A percentile compares a stretch with the other conserved stretches of the same genome.
These are phyloP conservation scores for Drosophila fulvimacula DNA, from an alignment of 2,888 invertebrate species.

Conservation along the genomic window DNA sequence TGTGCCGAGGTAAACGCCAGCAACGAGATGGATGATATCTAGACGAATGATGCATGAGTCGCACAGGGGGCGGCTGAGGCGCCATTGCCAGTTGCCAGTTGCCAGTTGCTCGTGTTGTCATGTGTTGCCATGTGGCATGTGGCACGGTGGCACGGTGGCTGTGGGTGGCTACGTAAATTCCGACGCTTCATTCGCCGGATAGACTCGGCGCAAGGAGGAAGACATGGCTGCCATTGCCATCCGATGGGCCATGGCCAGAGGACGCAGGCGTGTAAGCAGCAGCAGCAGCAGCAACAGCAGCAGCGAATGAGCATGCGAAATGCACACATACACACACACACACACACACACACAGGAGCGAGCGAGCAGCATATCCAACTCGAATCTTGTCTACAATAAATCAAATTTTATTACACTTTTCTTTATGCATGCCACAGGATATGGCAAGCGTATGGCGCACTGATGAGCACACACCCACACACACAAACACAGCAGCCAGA, in stretches of 20 bases:
- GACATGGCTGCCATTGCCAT: constrained; percentile 60
- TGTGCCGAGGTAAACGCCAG: constrained; percentile 77
- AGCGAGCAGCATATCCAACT: constrained; percentile 80
- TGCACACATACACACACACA: constrained; percentile 40
- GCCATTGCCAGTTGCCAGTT: constrained; percentile 22
- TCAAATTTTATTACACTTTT: constrained; percentile 85
- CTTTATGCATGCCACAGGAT: constrained; percentile 84
- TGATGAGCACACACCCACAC: constrained; percentile 68
- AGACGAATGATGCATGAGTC: constrained; percentile 82
- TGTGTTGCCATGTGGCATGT: constrained; percentile 35
- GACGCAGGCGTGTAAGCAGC: constrained; percentile 66
- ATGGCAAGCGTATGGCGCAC: constrained; percentile 80
- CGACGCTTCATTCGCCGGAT: constrained; percentile 78
- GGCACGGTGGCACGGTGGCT: neutral
- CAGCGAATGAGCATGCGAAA: constrained; percentile 72
- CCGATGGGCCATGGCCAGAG: constrained; percentile 29
- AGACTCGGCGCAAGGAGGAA: constrained; percentile 49
- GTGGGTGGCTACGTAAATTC: constrained; percentile 61
- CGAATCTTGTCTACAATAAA: constrained; percentile 85
- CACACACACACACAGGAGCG: constrained; percentile 35
- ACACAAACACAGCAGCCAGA: constrained; percentile 13
- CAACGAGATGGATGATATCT: constrained; percentile 82
- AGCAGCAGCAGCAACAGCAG: constrained; percentile 24
- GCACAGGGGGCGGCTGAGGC: constrained; percentile 60
- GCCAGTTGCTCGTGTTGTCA: constrained; percentile 34